These are phyloP conservation scores for Campoplex capitator DNA, from an alignment of 2,888 invertebrate genomes.

Conservation along the genomic window DNA sequence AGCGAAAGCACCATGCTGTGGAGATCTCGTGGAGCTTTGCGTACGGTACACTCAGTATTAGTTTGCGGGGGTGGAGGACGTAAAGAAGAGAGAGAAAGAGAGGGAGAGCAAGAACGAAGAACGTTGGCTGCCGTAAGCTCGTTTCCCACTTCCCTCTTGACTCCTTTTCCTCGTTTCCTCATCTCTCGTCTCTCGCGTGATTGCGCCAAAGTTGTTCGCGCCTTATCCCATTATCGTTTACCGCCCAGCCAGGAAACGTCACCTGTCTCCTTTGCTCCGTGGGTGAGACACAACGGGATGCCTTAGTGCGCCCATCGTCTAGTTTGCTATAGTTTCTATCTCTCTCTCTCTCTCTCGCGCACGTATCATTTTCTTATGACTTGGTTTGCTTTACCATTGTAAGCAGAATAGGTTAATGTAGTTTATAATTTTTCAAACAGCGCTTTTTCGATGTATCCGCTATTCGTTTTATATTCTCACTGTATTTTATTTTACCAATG, in stretches of 20 bases:
- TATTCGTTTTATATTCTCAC: no score
- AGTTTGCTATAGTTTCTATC: constrained; percentile 24
- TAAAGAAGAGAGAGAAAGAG: constrained; percentile 21
- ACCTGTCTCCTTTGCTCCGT: constrained; percentile 63
- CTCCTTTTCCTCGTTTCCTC: constrained; percentile 58
- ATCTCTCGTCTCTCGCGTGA: constrained; percentile 63
- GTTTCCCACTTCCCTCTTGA: constrained; percentile 52
- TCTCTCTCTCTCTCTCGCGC: constrained; percentile 1
- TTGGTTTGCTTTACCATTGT: no score
- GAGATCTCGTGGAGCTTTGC: constrained; percentile 63
- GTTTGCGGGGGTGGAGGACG: constrained; percentile 54
- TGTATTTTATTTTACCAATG: no score
- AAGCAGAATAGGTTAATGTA: no score
- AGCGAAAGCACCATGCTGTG: constrained; percentile 58
- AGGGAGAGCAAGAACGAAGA: constrained; percentile 22
- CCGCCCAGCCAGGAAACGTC: constrained; percentile 64
- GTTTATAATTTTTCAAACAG: no score
- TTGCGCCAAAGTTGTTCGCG: constrained; percentile 68
- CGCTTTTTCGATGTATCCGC: no score
- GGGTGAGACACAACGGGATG: constrained; percentile 61
- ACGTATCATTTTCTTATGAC: no score
- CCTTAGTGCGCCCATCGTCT: constrained; percentile 45
- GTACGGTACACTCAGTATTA: constrained; percentile 64
- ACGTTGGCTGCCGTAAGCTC: constrained; percentile 56
- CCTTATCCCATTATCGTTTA: constrained; percentile 69